These are phyloP conservation scores for Vombatus ursinus DNA, from an alignment of 2,113 vertebrate genomes.

Conservation along the genomic window DNA sequence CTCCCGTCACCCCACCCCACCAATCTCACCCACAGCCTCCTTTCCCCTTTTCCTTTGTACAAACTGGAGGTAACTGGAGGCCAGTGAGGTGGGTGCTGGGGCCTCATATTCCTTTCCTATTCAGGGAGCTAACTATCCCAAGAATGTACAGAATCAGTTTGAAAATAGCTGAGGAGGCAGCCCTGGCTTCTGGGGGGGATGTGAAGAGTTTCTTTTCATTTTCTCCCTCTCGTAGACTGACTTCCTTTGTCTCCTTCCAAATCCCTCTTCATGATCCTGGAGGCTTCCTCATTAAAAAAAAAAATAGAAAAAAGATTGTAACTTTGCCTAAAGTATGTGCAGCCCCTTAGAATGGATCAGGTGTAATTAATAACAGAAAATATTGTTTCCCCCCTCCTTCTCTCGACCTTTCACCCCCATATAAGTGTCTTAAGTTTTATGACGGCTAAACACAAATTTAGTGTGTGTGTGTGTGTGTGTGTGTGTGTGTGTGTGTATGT, in stretches of 20 bases:
- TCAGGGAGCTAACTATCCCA: slow-evolving; percentile 62
- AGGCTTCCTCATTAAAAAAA: slow-evolving; percentile 60
- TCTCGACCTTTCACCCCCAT: slow-evolving; percentile 81
- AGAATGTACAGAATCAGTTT: slow-evolving; percentile 75
- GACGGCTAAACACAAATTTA: slow-evolving; percentile 75
- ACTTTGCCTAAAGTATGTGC: slow-evolving; percentile 82
- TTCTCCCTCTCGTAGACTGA: background rate
- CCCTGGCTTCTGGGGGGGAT: slow-evolving; percentile 39
- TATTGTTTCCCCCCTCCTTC: slow-evolving; percentile 74
- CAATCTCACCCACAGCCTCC: background rate
- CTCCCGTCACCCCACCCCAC: fast-evolving
- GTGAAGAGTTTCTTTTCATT: background rate
- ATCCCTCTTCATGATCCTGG: slow-evolving; percentile 51
- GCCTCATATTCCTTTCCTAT: background rate
- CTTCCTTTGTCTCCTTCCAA: slow-evolving; percentile 72
- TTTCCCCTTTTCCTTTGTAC: background rate
- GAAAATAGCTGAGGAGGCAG: slow-evolving; percentile 40
- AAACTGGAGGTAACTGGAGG: slow-evolving; percentile 31
- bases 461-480: slow-evolving; percentile 8
- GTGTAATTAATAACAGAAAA: slow-evolving; percentile 87
- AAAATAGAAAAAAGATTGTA: slow-evolving; percentile 75
- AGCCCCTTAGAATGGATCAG: slow-evolving; percentile 76
- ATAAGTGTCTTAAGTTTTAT: slow-evolving; percentile 84
- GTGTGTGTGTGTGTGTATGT: slow-evolving; percentile 1
- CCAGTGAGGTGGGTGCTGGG: background rate